Evolutionary conservation across 2,888 invertebrate genomes (phyloP).

Genomic region (Drosophila macrospina): DNA sequence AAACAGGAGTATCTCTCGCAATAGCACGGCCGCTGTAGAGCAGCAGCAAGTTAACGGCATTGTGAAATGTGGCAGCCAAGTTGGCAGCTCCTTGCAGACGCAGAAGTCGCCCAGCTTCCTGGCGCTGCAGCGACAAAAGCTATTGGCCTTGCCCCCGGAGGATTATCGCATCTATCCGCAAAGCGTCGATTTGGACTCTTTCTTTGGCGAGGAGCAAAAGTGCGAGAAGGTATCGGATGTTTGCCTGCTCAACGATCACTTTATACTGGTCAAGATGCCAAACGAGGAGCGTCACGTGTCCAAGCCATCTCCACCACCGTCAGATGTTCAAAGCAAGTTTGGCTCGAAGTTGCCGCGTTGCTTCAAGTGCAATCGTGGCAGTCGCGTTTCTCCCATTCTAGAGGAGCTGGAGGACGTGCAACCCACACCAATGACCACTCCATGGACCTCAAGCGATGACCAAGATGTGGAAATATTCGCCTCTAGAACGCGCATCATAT

Average conservation of each 20-base stretch:
- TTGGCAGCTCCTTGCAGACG: slow-evolving; percentile 15
- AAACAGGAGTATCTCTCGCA: slow-evolving; percentile 32
- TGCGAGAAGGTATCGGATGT: slow-evolving; percentile 78
- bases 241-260: slow-evolving; percentile 82
- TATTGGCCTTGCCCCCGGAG: slow-evolving; percentile 11
- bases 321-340: slow-evolving; percentile 13
- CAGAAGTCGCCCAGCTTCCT: slow-evolving; percentile 21
- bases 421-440: background rate
- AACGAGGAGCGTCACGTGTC: slow-evolving; percentile 13
- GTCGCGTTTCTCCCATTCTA: slow-evolving; percentile 66
- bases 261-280: slow-evolving; percentile 83
- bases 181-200: slow-evolving; percentile 65
- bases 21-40: slow-evolving; percentile 17
- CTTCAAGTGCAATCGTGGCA: slow-evolving; percentile 66
- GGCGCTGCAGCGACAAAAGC: slow-evolving; percentile 12
- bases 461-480: slow-evolving; percentile 63
- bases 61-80: slow-evolving; percentile 34
- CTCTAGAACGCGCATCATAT: slow-evolving; percentile 55
- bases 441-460: slow-evolving; percentile 38
- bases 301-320: slow-evolving; percentile 3
- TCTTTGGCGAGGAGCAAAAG: slow-evolving; percentile 70
- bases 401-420: slow-evolving; percentile 55
- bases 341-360: slow-evolving; percentile 58
- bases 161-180: slow-evolving; percentile 77
- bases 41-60: slow-evolving; percentile 6